Evolutionary conservation across 2,113 vertebrate genomes (phyloP).

Genomic region (Micronycteris hirsuta): DNA sequence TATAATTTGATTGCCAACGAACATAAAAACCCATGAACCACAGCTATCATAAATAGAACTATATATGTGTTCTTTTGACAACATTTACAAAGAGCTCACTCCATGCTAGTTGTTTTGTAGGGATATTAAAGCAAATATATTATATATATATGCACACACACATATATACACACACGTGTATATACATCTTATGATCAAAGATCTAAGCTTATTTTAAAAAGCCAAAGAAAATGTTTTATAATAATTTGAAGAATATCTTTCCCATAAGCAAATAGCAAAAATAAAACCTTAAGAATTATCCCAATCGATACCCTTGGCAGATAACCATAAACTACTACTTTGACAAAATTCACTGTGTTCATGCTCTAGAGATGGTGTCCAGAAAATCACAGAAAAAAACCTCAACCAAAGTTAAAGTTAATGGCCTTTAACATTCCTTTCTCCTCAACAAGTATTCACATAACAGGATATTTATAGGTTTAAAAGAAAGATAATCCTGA

Average conservation of each 20-base stretch:
- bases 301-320: not conserved
- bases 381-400: not conserved
- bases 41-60: not conserved
- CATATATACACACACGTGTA: too few relatives aligned
- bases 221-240: not conserved
- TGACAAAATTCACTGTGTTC: not conserved
- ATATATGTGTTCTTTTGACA: not conserved
- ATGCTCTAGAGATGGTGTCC: not conserved
- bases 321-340: not conserved
- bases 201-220: not conserved
- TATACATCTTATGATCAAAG: not conserved
- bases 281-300: not conserved
- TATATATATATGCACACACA: too few relatives aligned
- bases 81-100: not conserved
- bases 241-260: not conserved
- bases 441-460: not conserved
- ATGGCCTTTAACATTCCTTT: not conserved
- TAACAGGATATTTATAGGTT: not conserved
- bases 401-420: not conserved
- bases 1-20: constrained; percentile 21
- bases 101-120: not conserved
- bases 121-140: not conserved
- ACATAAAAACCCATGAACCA: not conserved
- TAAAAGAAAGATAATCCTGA: not conserved
- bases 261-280: not conserved